Evolutionary conservation across 2,113 vertebrate species (phyloP), one percentile per base, ranked within the genome.

Genomic region (Anoplopoma fimbria): DNA sequence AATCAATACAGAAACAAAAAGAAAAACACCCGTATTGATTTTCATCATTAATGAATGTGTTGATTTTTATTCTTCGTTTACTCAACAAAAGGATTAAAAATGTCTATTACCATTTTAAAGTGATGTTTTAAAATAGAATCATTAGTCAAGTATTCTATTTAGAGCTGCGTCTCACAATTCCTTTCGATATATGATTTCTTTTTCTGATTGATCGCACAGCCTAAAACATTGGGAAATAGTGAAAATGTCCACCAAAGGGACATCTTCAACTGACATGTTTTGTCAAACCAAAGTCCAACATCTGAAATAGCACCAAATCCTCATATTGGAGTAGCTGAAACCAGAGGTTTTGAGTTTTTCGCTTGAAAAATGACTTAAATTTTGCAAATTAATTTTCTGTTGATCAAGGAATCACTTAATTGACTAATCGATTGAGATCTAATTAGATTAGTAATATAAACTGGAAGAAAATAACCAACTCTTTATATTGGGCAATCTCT

Each of bases 21-120:
- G 42, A 21, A 51, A 27, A 55, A 64, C 40, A 75, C 36, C 29
- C 51, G 9, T 64, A 47, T 33, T 74, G 49, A 33, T 60, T 80
- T 65, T 55, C 1, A 60, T 31, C 15, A 49, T 77, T 51, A 38
- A 47, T 47, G 14, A 57, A 63, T 34, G 27, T 63, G 51, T 73
- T 73, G 29, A 36, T 65, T 62, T 55, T n/a, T 12, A 25, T 25
- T 1, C 4, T 25, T 55, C 4, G 4, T 25, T 57, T 27, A 57
- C 25, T 57, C 55, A 15, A 6, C 55, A 57, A 29, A 57, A 29
- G 33, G 21, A 27, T 31, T 17, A 31, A 25, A 57, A 15, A 23
- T 29, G 21, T 6, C 1, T 21, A n/a, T 15, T 17, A 45, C 25
- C 6, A 45, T 45, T 78, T 60, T 19, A 40, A 27, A 61, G 6